Base-by-base conservation (phyloP, 2,113 vertebrate genomes). In the Paedocypris sp. region DNA sequence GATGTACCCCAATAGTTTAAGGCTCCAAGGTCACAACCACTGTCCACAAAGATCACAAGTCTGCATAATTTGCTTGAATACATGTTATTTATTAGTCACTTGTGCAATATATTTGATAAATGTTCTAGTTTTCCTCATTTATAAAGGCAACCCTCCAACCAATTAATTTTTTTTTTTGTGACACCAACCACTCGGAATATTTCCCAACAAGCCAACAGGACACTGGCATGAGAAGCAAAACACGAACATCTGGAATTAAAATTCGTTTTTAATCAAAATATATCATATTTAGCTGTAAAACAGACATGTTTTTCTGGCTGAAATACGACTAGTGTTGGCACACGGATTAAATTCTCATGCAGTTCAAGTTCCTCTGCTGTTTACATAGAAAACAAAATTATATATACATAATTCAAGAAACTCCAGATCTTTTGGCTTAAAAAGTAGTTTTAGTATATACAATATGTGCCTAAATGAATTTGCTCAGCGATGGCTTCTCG, bases 311-410 rank as follows among this genome's bases (percentile, higher is more conserved):
- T 43, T 43, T 43, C 54, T n/a, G 1, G 42, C 26, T 58, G 54
- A 58, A 58, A 19, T 42, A 58, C 22, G 53, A 43, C 54, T 58
- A 36, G 26, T 58, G 54, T 32, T 58, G 39, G 54, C 54, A 22
- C 15, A 32, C 26, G 42, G 16, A 45, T 43, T 58, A 13, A 45
- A 58, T 58, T 58, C 54, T 58, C 54, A 58, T 58, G 54, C 38
- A 58, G 54, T 58, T 58, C 54, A 58, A 39, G 54, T 58, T 58
- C 26, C 54, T 31, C 16, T 32, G 26, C 26, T 58, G 54, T 58
- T 58, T 58, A 43, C 38, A 43, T 58, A 43, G 32, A 58, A 58
- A 58, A 58, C 54, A 58, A 20, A 45, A 43, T 43, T 58, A 31
- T 54, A 54, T 20, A 57, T 43, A 58, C 54, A 58, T 58, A 31